phyloP scores from a whole-genome alignment of 2,888 invertebrate genomes.

The Sesia apiformis region DNA sequence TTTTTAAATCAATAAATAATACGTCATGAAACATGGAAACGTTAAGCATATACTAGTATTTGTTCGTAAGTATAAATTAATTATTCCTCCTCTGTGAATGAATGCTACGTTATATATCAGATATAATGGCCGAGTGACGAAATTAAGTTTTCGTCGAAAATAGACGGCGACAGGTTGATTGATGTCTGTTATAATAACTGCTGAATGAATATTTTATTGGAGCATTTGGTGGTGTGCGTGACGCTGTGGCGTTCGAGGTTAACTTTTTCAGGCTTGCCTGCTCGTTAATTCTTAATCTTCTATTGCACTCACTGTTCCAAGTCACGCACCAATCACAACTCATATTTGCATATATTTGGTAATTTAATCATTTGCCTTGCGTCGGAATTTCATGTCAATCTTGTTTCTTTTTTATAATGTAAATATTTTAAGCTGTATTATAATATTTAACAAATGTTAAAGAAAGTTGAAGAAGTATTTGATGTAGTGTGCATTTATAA shows the following conservation, averaged over 20 bases:
- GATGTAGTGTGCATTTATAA: constrained; percentile 42
- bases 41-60: neutral
- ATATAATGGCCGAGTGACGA: constrained; percentile 33
- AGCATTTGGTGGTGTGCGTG: constrained; percentile 46
- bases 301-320: constrained; percentile 38
- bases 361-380: neutral
- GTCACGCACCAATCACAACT: constrained; percentile 41
- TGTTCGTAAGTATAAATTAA: neutral
- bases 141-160: constrained; percentile 59
- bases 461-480: constrained; percentile 19
- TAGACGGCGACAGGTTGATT: constrained; percentile 58
- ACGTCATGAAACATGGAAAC: neutral
- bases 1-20: neutral
- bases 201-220: constrained; percentile 60
- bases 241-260: constrained; percentile 46
- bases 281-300: constrained; percentile 52
- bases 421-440: too few relatives aligned
- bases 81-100: neutral
- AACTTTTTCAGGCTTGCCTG: constrained; percentile 52
- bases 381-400: too few relatives aligned
- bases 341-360: constrained; percentile 21
- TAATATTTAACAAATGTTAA: too few relatives aligned
- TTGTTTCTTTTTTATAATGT: too few relatives aligned
- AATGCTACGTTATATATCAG: constrained; percentile 11
- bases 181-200: constrained; percentile 57